Evolutionary conservation across 2,113 vertebrate genomes (phyloP).

Genomic region (Takifugu flavidus): DNA sequence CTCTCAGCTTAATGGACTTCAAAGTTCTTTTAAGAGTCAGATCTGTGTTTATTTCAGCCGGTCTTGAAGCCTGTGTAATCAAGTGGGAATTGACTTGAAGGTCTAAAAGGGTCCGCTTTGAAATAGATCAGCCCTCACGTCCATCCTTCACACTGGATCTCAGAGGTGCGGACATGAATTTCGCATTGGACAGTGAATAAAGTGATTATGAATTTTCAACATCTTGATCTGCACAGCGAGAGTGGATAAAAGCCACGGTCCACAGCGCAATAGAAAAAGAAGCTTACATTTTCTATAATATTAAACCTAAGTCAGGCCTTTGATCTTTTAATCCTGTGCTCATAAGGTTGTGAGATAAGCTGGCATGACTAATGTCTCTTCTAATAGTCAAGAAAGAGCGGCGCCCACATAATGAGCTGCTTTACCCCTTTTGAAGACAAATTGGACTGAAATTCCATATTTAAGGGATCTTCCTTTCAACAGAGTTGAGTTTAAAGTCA

Average conservation of each 20-base stretch:
- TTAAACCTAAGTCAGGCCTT: slow-evolving; percentile 88
- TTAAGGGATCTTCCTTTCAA: slow-evolving; percentile 75
- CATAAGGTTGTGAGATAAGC: slow-evolving; percentile 97
- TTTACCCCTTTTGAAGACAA: slow-evolving; percentile 81
- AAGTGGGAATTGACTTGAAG: slow-evolving; percentile 56
- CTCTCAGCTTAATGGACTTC: slow-evolving; percentile 48
- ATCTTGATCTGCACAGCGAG: slow-evolving; percentile 70
- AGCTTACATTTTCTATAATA: slow-evolving; percentile 87
- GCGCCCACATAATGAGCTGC: slow-evolving; percentile 82
- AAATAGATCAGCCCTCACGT: slow-evolving; percentile 64
- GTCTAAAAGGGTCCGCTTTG: slow-evolving; percentile 62
- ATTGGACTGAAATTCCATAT: slow-evolving; percentile 78
- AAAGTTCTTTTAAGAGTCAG: slow-evolving; percentile 57
- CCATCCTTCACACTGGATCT: slow-evolving; percentile 34
- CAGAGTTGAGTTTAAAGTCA: slow-evolving; percentile 55
- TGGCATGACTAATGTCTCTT: slow-evolving; percentile 89
- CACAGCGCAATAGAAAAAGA: slow-evolving; percentile 77
- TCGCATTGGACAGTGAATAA: slow-evolving; percentile 59
- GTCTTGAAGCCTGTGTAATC: slow-evolving; percentile 58
- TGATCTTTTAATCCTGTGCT: slow-evolving; percentile 97
- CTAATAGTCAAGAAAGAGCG: slow-evolving; percentile 85
- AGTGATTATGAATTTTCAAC: slow-evolving; percentile 70
- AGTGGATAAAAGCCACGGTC: slow-evolving; percentile 67
- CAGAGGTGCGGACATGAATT: slow-evolving; percentile 67
- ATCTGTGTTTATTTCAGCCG: slow-evolving; percentile 57